These are phyloP conservation scores for Lepidocyrtoides sp. DNA, from an alignment of 2,888 invertebrate genomes.

Conservation along the genomic window DNA sequence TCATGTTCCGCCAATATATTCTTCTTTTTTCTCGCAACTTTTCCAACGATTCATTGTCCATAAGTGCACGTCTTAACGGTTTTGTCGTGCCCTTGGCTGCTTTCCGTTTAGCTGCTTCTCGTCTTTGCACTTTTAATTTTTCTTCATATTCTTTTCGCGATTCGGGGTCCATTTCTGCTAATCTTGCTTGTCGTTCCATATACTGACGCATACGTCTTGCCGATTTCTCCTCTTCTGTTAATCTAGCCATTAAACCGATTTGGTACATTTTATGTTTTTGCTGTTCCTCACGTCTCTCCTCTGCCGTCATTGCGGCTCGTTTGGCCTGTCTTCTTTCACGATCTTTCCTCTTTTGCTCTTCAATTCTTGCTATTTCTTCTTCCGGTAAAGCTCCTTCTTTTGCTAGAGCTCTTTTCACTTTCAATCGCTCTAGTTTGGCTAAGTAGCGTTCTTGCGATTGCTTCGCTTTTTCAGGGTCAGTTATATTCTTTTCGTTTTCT, in stretches of 20 bases:
- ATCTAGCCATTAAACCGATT: not conserved
- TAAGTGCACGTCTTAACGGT: not conserved
- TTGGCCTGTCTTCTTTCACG: not conserved
- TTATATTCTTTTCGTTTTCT: not conserved
- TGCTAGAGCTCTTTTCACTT: not conserved
- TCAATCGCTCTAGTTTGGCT: not conserved
- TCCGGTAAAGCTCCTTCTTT: not conserved
- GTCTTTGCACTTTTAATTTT: not conserved
- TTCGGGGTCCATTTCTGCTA: conserved; percentile 20
- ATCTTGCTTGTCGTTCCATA: not conserved
- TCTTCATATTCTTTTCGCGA: not conserved
- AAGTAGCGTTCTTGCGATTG: not conserved
- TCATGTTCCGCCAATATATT: not conserved
- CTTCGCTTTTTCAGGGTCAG: not conserved
- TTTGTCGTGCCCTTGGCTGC: not conserved
- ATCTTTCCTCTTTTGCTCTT: conserved; percentile 10
- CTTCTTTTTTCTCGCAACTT: not conserved
- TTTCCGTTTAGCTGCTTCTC: not conserved
- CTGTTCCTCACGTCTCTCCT: conserved; percentile 21
- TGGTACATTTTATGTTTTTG: not conserved
- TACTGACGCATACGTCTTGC: not conserved
- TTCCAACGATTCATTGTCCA: not conserved
- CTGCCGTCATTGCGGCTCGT: not conserved
- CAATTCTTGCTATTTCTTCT: not conserved
- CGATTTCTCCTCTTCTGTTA: conserved; percentile 47